Evolutionary conservation across 2,113 vertebrate genomes (phyloP), one percentile per base, ranked within the genome.

Genomic region (Etheostoma cragini): DNA sequence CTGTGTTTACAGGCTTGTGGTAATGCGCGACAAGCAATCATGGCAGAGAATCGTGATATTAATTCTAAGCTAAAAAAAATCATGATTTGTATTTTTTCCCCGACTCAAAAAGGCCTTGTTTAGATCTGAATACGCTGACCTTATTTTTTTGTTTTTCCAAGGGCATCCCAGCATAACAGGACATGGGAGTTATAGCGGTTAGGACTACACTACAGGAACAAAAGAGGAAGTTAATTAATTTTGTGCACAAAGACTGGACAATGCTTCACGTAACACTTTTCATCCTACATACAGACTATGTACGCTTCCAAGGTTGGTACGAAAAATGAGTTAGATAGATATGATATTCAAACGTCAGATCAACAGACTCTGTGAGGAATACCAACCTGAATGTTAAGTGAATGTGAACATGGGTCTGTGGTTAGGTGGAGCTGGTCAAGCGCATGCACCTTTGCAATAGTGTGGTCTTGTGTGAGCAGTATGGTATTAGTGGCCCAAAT

Each of bases 241-340:
- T 24, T 42, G 69, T 47, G 42, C 22, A 10, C 46, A 7, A 24
- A 15, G 26, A 50, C 14, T 24, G 14, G 21, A 65, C 30, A 15
- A 33, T 1, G 52, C 33, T 67, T 50, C 70, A 58, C 15, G 22
- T 42, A 62, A 62, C 17, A 24, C 5, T 38, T 26, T 45, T 63
- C 30, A 70, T 57, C 76, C 50, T 33, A 26, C 49, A 67, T 52
- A 19, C 21, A 76, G 49, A 52, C n/a, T 30, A 16, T 46, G 24
- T 15, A 70, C 4, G n/a, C 53, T 70, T 22, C 52, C 52, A 49
- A 50, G 22, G 21, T 56, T 57, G 49, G 5, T 54, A 46, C 68
- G 47, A 75, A 57, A 56, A 63, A 63, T 4, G 22, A 3, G 49
- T 53, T 53, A 35, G 14, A 75, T 15, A 24, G 8, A 70, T 49